phyloP scores from a whole-genome alignment of 1,140 invertebrate genomes.

The Sarcophaga bullata region DNA sequence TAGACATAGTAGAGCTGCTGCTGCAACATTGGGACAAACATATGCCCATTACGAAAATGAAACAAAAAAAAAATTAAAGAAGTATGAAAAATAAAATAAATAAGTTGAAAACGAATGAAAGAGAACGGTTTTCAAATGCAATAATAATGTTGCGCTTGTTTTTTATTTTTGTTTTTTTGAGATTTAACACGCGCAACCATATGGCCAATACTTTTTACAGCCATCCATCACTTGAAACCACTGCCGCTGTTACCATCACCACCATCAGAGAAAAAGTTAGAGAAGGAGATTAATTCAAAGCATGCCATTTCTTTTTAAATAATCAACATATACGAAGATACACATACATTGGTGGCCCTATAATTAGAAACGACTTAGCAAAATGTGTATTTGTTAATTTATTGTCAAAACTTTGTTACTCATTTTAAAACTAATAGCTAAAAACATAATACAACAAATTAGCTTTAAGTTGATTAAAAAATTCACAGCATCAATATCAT shows the following conservation, averaged over 20 bases:
- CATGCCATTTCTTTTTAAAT: not conserved
- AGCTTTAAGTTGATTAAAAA: too few relatives aligned
- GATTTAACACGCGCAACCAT: conserved; percentile 35
- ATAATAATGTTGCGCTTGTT: conserved; percentile 1
- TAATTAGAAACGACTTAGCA: too few relatives aligned
- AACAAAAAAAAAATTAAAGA: not conserved
- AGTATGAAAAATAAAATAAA: conserved; percentile 5
- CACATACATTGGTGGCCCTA: too few relatives aligned
- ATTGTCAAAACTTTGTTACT: too few relatives aligned
- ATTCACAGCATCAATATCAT: too few relatives aligned
- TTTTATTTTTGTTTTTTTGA: conserved; percentile 2
- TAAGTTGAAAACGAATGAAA: not conserved
- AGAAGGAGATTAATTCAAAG: not conserved
- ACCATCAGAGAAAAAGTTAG: not conserved
- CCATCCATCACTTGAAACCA: conserved; percentile 29
- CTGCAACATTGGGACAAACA: conserved; percentile 33
- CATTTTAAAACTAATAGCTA: too few relatives aligned
- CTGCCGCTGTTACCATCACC: not conserved
- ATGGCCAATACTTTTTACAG: conserved; percentile 2
- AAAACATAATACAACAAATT: too few relatives aligned
- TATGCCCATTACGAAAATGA: conserved; percentile 17
- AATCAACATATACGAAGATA: not conserved
- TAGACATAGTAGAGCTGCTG: not conserved
- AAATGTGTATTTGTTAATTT: too few relatives aligned
- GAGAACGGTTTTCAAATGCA: conserved; percentile 10